Base-by-base conservation (phyloP, 1,140 invertebrate genomes). In the Stratiolaelaps scimitus region DNA sequence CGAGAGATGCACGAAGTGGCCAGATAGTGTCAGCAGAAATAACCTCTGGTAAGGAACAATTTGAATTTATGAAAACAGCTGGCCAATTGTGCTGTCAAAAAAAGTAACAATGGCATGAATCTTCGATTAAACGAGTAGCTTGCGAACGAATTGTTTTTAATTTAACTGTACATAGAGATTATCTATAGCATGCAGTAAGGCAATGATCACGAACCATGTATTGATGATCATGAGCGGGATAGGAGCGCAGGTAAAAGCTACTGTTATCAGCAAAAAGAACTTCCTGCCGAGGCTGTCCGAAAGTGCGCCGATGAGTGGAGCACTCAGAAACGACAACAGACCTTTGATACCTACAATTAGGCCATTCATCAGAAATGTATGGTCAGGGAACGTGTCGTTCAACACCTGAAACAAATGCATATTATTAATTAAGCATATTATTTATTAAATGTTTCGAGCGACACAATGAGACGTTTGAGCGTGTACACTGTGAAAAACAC, bases 321-420 rank as follows among this genome's bases (percentile, higher is more conserved):
- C 94, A 73, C 87, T 90, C 70, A 98, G 81, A 80, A 98, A 98
- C 66, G 93, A 97, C 69, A 99, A 78, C 71, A 98, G 84, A 71
- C 95, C 95, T 79, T 87, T 87, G 70, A 97, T 92, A 70, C 95
- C 95, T 83, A 98, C 91, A 73, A 99, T 98, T 68, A 99, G 81
- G 67, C 95, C 95, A 83, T 99, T 98, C 90, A 98, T 96, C 44
- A 98, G 82, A 79, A 99, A 98, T 72, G 93, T 98, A 74, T 98
- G 93, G 78, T 94, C 87, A 67, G 94, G 94, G 80, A 99, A 99
- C 60, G 94, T 98, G 70, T 89, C 85, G 77, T 98, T 95, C 69
- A 98, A 78, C 70, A 89, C 84, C 85, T 87, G 72, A 26, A 78
- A 78, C 65, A 68, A 43, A 69, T 64, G 65, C 71, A 43, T n/a